A percentile compares a stretch with the other conserved stretches of the same genome.
Evolutionary conservation across 1,140 invertebrate genomes (phyloP).

Genomic region (Asbolus verrucosus): DNA sequence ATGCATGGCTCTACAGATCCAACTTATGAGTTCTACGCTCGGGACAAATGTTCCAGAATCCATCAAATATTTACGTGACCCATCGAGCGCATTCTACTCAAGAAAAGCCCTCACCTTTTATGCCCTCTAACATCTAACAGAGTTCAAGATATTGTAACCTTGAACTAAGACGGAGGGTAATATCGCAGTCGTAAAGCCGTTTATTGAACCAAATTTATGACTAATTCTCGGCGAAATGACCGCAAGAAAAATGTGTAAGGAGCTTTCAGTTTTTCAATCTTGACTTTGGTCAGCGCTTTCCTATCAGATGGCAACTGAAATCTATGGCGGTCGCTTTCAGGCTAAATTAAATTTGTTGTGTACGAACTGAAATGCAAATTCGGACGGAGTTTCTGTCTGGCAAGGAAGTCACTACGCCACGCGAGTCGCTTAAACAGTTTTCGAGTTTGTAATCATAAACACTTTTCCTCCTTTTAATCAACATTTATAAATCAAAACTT

Average conservation of each 20-base stretch:
- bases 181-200: slow-evolving; percentile 14
- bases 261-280: neutral
- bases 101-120: slow-evolving; percentile 37
- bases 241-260: neutral
- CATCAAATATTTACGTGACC: slow-evolving; percentile 53
- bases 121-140: slow-evolving; percentile 17
- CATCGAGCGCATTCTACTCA: slow-evolving; percentile 46
- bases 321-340: too few species aligned
- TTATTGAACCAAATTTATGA: slow-evolving; percentile 33
- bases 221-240: slow-evolving; percentile 20
- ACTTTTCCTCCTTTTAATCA: neutral
- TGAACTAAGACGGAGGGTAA: slow-evolving; percentile 16
- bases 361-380: neutral
- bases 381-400: neutral
- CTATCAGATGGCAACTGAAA: neutral
- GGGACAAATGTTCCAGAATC: slow-evolving; percentile 50
- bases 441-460: neutral
- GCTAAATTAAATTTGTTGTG: neutral
- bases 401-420: neutral
- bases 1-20: slow-evolving; percentile 49
- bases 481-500: neutral
- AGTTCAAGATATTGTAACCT: slow-evolving; percentile 36
- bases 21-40: slow-evolving; percentile 48
- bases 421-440: neutral
- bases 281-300: neutral